phyloP scores from a whole-genome alignment of 1,140 invertebrate genomes.

The Pogonomyrmex californicus region DNA sequence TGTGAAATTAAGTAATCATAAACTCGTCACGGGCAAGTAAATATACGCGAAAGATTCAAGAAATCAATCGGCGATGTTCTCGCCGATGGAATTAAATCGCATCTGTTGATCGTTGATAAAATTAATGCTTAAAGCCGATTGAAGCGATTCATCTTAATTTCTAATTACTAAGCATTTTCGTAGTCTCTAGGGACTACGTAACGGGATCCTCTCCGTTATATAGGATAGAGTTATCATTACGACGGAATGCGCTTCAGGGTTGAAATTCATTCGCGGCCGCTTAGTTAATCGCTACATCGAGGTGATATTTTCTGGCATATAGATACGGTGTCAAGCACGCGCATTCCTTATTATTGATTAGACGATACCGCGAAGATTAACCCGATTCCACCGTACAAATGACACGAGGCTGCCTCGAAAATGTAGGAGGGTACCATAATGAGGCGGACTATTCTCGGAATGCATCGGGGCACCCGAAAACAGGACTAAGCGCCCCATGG shows the following conservation, averaged over 20 bases:
- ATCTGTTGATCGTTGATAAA: not conserved
- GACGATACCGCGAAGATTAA: constrained; percentile 68
- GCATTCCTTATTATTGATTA: constrained; percentile 44
- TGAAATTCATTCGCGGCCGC: not conserved
- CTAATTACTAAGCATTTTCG: not conserved
- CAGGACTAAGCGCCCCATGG: constrained; percentile 63
- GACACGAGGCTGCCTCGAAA: constrained; percentile 73
- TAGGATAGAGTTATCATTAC: constrained; percentile 22
- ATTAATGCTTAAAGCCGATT: not conserved
- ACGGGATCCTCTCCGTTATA: not conserved
- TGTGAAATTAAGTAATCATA: constrained; percentile 36
- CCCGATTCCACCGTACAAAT: constrained; percentile 68
- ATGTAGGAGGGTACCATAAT: constrained; percentile 70
- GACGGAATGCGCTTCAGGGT: constrained; percentile 24
- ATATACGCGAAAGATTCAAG: not conserved
- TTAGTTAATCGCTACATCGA: constrained; percentile 37
- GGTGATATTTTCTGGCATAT: constrained; percentile 2
- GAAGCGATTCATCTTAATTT: not conserved
- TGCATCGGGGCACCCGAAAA: constrained; percentile 68
- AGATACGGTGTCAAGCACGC: not conserved
- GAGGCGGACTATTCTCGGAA: constrained; percentile 80
- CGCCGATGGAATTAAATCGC: not conserved
- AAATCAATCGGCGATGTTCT: not conserved
- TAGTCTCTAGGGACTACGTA: no score
- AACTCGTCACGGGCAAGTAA: not conserved